A percentile compares a stretch with the other conserved stretches of the same genome.
Conservation (phyloP, 2,888 invertebrate species). For the Lepas anatifera region DNA sequence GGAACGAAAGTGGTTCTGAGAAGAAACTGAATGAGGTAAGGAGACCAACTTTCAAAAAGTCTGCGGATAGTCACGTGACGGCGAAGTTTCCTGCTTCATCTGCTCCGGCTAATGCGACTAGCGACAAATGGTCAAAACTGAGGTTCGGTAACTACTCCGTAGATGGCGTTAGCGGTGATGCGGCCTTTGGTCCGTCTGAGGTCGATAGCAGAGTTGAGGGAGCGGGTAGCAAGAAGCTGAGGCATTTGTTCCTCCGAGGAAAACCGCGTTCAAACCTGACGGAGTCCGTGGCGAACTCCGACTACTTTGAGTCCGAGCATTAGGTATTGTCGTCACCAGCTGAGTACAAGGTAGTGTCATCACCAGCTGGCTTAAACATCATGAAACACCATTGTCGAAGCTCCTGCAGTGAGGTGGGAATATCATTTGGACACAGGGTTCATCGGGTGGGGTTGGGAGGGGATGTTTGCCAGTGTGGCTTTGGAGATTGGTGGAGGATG, state of each 20-base stretch:
- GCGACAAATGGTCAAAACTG: slow-evolving; percentile 7
- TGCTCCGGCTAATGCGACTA: slow-evolving; percentile 39
- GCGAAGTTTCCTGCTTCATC: too few relatives aligned
- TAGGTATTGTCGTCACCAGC: neutral
- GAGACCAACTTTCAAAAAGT: slow-evolving; percentile 51
- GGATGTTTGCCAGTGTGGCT: too few relatives aligned
- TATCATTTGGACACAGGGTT: too few relatives aligned
- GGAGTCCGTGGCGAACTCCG: slow-evolving; percentile 71
- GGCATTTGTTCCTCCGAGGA: slow-evolving; percentile 76
- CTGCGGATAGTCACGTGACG: slow-evolving; percentile 60
- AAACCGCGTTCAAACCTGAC: slow-evolving; percentile 62
- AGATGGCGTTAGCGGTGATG: slow-evolving; percentile 74
- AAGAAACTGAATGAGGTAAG: slow-evolving; percentile 52
- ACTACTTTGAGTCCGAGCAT: neutral
- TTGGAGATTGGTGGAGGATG: too few relatives aligned
- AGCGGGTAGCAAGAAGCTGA: slow-evolving; percentile 70
- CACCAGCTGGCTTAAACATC: too few relatives aligned
- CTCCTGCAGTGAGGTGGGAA: too few relatives aligned
- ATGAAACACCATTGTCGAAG: too few relatives aligned
- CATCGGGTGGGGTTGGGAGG: too few relatives aligned
- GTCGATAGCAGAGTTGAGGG: slow-evolving; percentile 59
- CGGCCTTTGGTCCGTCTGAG: slow-evolving; percentile 55
- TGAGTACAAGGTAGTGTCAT: too few relatives aligned
- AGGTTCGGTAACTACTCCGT: slow-evolving; percentile 18
- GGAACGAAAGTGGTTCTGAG: slow-evolving; percentile 61